Evolutionary conservation across 2,113 vertebrate genomes (phyloP).

Genomic region (Vulpes ferrilata): DNA sequence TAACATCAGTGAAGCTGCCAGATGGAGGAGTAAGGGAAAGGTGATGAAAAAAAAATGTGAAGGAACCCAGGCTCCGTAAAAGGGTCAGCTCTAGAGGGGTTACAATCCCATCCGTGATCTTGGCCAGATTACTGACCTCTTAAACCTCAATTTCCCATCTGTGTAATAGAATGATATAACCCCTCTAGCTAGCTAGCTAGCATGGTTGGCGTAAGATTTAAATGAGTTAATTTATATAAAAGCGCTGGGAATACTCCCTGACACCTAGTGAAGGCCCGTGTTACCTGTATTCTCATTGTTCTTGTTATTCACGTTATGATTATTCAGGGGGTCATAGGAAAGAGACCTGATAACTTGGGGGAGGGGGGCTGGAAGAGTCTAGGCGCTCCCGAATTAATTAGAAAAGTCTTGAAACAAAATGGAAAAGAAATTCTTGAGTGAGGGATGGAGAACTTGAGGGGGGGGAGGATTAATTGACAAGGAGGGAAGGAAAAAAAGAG

Average conservation of each 20-base stretch:
- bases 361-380: neutral
- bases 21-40: neutral
- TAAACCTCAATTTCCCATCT: neutral
- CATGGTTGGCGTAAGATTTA: neutral
- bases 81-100: neutral
- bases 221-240: neutral
- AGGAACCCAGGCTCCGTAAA: conserved; percentile 8
- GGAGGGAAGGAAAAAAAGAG: neutral
- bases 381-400: neutral
- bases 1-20: neutral
- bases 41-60: neutral
- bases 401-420: conserved; percentile 1
- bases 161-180: neutral
- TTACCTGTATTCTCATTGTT: neutral
- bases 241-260: neutral
- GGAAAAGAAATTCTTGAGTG: neutral
- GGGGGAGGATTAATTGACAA: neutral
- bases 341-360: neutral
- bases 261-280: neutral
- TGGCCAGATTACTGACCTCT: neutral
- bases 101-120: neutral
- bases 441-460: neutral
- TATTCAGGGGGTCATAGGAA: neutral
- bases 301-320: neutral
- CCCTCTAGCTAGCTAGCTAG: neutral